A percentile compares a stretch with the other conserved stretches of the same genome.
Evolutionary conservation across 2,797 vertebrate species (phyloP).

Genomic region (Zalophus californianus): DNA sequence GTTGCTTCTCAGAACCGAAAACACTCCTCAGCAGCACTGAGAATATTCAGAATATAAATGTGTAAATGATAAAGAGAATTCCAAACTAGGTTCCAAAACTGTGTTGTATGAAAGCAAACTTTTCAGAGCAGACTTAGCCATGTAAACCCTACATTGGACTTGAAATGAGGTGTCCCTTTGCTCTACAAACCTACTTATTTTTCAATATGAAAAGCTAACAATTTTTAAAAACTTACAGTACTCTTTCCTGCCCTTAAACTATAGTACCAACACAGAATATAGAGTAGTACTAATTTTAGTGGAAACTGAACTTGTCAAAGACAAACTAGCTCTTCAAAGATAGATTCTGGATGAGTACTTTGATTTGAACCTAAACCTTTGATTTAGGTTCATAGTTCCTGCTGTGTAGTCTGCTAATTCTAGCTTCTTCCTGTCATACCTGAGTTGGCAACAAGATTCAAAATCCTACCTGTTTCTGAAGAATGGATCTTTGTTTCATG

Average conservation of each 20-base stretch:
- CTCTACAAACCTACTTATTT: neutral
- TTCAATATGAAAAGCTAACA: neutral
- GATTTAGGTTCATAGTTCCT: constrained; percentile 20
- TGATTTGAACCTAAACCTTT: neutral
- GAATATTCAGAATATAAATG: neutral
- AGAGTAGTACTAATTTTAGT: neutral
- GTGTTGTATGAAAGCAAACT: neutral
- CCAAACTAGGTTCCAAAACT: neutral
- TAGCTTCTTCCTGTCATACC: neutral
- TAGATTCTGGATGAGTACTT: neutral
- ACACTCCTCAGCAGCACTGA: neutral
- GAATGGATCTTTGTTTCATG: neutral
- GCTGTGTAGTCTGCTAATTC: neutral
- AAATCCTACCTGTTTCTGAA: neutral
- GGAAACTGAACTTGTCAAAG: constrained; percentile 24
- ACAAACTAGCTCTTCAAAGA: neutral
- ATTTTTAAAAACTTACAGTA: neutral
- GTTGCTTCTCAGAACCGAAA: constrained; percentile 39
- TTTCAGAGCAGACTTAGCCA: neutral
- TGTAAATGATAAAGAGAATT: constrained; percentile 33
- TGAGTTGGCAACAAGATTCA: neutral
- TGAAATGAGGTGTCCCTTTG: neutral
- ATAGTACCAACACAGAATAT: neutral
- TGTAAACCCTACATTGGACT: neutral
- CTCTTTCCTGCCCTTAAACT: neutral